Evolutionary conservation across 2,888 invertebrate genomes (phyloP), one percentile per base, ranked within the genome.

Genomic region (Macrosiphum euphorbiae): DNA sequence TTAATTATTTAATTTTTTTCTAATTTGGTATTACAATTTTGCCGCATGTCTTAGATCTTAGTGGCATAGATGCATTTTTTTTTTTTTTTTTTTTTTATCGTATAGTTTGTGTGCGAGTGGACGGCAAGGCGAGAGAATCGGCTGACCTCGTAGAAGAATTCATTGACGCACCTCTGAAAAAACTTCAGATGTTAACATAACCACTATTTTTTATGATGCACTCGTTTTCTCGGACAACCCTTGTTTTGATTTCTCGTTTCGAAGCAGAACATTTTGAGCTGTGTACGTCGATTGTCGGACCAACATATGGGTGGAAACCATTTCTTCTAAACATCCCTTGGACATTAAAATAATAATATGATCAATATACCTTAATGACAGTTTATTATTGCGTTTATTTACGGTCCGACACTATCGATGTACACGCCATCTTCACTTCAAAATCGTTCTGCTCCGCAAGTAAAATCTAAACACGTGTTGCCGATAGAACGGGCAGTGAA

Each of bases 11-110:
- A 5, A 47, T 26, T 28, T 44, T 44, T 86, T 28, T 86, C 26
- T 86, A 86, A 44, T 26, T 86, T 47, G 5, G 86, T 47, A 86
- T 47, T 86, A 47, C 86, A 47, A n/a, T 20, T 78, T 90, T 78
- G 4, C 11, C 7, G 84, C 91, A 84, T 47, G 91, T 58, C 26
- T 58, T 61, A 89, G 28, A 91, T 55, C n/a, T 85, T 85, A 85
- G 41, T 84, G 24, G 52, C 24, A 8, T 85, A 41, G 55, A 91
- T 55, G 91, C 91, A 91, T 44, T 61, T 41, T 55, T 26, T 88
- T 88, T 88, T n/a, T 52, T n/a, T n/a, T n/a, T n/a, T 87, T 50
- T 35, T 88, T 35, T 55, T 52, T 52, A 52, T 88, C 35, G 88
- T 55, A 88, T 52, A 52, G 89, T 89, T 88, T 52, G 44, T 61